A percentile compares a stretch with the other conserved stretches of the same genome.
Evolutionary conservation across 2,888 invertebrate species (phyloP).

Genomic region (Heteromurus nitidus): DNA sequence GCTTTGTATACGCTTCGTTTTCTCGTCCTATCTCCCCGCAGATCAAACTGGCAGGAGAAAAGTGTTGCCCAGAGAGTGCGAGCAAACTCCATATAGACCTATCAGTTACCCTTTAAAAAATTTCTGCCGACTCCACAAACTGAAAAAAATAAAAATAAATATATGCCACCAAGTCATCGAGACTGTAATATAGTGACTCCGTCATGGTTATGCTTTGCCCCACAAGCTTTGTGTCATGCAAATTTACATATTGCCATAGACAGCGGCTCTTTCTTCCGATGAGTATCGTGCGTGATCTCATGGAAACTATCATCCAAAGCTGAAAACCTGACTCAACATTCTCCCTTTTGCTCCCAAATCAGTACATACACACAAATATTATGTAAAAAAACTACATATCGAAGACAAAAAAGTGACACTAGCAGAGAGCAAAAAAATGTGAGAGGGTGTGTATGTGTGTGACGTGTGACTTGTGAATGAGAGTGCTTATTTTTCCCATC

Average conservation of each 20-base stretch:
- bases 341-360: not conserved
- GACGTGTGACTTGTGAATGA: constrained; percentile 13
- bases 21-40: too few species aligned
- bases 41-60: too few species aligned
- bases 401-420: not conserved
- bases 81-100: not conserved
- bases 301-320: not conserved
- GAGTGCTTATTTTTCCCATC: constrained; percentile 13
- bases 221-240: too few species aligned
- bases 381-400: too few species aligned
- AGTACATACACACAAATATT: too few species aligned
- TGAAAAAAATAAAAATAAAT: not conserved
- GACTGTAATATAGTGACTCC: too few species aligned
- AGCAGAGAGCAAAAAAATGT: not conserved
- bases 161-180: too few species aligned
- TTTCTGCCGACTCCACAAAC: constrained; percentile 9
- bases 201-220: too few species aligned
- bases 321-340: constrained; percentile 3
- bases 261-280: too few species aligned
- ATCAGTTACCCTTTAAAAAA: constrained; percentile 1
- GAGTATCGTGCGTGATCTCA: constrained; percentile 19
- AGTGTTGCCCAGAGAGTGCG: not conserved
- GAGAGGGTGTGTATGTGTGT: too few species aligned
- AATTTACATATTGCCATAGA: too few species aligned
- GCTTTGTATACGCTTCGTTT: not conserved